A percentile compares a stretch with the other conserved stretches of the same genome.
Conservation (phyloP, 35 echinoderm and acorn worm genomes). For the Strongylocentrotus purpuratus region DNA sequence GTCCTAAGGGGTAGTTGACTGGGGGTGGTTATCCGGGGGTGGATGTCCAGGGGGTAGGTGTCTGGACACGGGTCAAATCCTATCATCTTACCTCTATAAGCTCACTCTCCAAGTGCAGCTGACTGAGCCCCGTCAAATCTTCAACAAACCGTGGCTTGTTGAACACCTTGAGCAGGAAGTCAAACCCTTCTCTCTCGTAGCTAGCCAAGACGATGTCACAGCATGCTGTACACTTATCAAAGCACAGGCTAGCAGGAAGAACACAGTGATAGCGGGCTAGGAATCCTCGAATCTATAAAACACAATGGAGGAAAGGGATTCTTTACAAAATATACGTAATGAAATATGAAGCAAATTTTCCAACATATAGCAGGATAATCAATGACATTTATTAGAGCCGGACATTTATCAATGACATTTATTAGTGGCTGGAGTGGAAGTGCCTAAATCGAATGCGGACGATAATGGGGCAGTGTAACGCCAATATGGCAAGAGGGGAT, state of each 20-base stretch:
- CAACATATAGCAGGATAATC: neutral
- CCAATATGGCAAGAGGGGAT: no score
- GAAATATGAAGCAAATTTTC: neutral
- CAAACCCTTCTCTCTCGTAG: constrained; percentile 87
- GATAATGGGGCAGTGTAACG: no score
- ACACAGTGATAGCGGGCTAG: constrained; percentile 86
- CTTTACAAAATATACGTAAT: neutral
- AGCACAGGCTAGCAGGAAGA: constrained; percentile 83
- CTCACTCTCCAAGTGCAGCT: constrained; percentile 75
- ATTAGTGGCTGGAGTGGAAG: no score
- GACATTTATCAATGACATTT: no score
- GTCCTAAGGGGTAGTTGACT: no score
- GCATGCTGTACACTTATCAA: constrained; percentile 94
- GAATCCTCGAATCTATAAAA: constrained; percentile 88
- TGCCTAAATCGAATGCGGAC: no score
- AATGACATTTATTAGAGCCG: no score
- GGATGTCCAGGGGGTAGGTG: no score
- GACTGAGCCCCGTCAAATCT: constrained; percentile 82
- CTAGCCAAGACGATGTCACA: constrained; percentile 58
- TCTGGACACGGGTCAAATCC: no score
- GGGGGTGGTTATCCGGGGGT: no score
- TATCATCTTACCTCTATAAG: constrained; percentile 61
- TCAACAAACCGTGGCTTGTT: constrained; percentile 91
- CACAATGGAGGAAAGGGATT: neutral
- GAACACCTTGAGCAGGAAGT: constrained; percentile 89